These are phyloP conservation scores for Drosophila picticornis DNA, from an alignment of 2,888 invertebrate species.

Conservation along the genomic window DNA sequence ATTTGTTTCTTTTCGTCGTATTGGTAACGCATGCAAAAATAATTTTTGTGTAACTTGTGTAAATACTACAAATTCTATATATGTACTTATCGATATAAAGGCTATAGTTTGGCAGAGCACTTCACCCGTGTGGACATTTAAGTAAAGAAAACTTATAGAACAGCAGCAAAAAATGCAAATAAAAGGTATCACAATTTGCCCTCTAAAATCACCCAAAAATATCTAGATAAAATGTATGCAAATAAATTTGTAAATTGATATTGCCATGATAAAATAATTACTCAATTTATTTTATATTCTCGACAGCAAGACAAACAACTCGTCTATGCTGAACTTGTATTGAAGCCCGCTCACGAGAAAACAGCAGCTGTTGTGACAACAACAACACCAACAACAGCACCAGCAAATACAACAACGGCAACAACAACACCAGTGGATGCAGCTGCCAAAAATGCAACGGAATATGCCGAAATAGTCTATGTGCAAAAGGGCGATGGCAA, in stretches of 20 bases:
- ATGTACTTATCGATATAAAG: slow-evolving; percentile 51
- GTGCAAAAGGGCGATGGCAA: slow-evolving; percentile 81
- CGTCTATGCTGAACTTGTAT: slow-evolving; percentile 90
- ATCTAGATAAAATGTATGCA: not conserved
- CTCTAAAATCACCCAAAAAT: slow-evolving; percentile 18
- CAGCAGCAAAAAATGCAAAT: slow-evolving; percentile 15
- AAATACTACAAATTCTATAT: slow-evolving; percentile 38
- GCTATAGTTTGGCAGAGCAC: slow-evolving; percentile 82
- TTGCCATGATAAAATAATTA: not conserved
- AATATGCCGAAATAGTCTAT: slow-evolving; percentile 94
- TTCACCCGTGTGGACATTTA: slow-evolving; percentile 82
- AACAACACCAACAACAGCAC: slow-evolving; percentile 71
- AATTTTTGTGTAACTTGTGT: slow-evolving; percentile 51
- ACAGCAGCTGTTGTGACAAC: slow-evolving; percentile 58
- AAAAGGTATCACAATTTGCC: slow-evolving; percentile 63
- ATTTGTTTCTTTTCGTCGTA: slow-evolving; percentile 42
- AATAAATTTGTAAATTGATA: not conserved
- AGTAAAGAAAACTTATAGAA: slow-evolving; percentile 57
- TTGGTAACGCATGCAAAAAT: slow-evolving; percentile 59
- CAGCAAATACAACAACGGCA: slow-evolving; percentile 27
- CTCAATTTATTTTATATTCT: slow-evolving; percentile 2
- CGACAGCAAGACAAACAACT: slow-evolving; percentile 87
- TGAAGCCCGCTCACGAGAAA: slow-evolving; percentile 85
- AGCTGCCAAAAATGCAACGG: slow-evolving; percentile 88
- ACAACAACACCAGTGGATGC: slow-evolving; percentile 64